These are phyloP conservation scores for Apomyelois bistriatella DNA, from an alignment of 2,888 invertebrate species.

Conservation along the genomic window DNA sequence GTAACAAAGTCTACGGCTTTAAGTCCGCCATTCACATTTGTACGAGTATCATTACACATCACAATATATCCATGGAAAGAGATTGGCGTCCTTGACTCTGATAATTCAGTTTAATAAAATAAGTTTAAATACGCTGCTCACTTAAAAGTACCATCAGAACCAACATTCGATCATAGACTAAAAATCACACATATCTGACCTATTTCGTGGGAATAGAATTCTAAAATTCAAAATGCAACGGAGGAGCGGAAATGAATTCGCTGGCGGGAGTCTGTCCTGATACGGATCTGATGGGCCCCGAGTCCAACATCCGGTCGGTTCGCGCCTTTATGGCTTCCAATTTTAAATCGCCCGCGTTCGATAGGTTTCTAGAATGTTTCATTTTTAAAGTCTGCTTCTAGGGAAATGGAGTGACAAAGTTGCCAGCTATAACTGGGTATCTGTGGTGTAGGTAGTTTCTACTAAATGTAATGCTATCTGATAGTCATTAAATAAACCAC, in stretches of 20 bases:
- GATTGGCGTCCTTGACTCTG: no score
- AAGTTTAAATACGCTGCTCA: no score
- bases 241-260: conserved; percentile 74
- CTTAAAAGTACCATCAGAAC: no score
- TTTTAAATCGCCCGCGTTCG: conserved; percentile 49
- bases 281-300: conserved; percentile 74
- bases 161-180: conserved; percentile 12
- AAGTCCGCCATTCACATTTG: no score
- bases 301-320: conserved; percentile 70
- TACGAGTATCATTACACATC: no score
- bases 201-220: conserved; percentile 52
- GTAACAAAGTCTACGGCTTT: no score
- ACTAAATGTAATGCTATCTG: no score
- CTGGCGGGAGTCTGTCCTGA: conserved; percentile 68
- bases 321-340: conserved; percentile 74
- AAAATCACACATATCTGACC: conserved; percentile 39
- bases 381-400: conserved; percentile 10
- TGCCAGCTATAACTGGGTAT: conserved; percentile 9
- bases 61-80: no score
- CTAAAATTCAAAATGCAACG: conserved; percentile 72
- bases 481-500: no score
- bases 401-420: conserved; percentile 15
- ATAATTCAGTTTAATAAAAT: no score
- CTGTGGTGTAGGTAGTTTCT: background rate
- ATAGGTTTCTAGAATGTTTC: conserved; percentile 2